Percentiles rank a stretch among this genome's conserved stretches.
phyloP scores from a whole-genome alignment of 2,797 vertebrate genomes.

The Hybognathus amarus region DNA sequence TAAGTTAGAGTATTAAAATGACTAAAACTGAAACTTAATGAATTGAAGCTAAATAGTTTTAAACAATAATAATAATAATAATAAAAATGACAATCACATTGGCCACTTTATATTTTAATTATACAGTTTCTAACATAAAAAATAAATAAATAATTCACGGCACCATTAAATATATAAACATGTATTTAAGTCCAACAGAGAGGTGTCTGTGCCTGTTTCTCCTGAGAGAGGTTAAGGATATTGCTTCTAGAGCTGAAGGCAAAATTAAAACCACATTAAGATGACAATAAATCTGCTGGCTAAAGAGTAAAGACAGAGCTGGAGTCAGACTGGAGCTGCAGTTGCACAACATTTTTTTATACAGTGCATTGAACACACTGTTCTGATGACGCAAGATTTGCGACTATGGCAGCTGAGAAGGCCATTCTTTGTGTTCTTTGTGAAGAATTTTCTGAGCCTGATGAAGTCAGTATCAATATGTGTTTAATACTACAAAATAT shows the following conservation, averaged over 20 bases:
- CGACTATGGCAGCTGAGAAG: too few relatives aligned
- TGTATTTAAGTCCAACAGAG: not conserved
- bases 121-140: not conserved
- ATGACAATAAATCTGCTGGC: slow-evolving; percentile 73
- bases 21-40: not conserved
- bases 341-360: too few relatives aligned
- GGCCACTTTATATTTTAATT: not conserved
- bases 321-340: slow-evolving; percentile 52
- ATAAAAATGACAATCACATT: not conserved
- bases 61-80: not conserved
- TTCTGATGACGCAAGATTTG: too few relatives aligned
- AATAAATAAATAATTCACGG: not conserved
- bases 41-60: not conserved
- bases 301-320: slow-evolving; percentile 62
- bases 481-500: too few relatives aligned
- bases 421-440: too few relatives aligned
- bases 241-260: slow-evolving; percentile 46
- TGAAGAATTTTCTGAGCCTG: too few relatives aligned
- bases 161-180: slow-evolving; percentile 8
- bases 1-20: not conserved
- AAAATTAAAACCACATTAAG: slow-evolving; percentile 74
- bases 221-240: slow-evolving; percentile 57
- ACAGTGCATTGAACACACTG: too few relatives aligned
- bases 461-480: too few relatives aligned
- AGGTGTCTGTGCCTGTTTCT: not conserved